Percentiles rank a stretch among this genome's conserved stretches.
phyloP scores from a whole-genome alignment of 2,888 invertebrate species.

The Eristalis pertinax region DNA sequence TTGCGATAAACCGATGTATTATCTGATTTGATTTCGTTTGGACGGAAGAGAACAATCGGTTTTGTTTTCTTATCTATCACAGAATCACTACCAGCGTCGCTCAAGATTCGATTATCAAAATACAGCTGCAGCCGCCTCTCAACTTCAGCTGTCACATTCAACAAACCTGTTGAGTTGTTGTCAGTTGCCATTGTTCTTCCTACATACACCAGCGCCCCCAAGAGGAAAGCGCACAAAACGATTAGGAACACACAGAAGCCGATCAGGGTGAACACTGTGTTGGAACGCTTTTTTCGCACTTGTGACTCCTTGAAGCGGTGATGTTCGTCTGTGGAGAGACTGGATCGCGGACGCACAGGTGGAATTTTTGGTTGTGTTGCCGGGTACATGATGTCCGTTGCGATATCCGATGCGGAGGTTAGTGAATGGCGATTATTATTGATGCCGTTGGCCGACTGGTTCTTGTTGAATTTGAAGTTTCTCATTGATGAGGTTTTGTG shows the following conservation, averaged over 20 bases:
- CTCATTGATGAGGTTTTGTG: slow-evolving; percentile 25
- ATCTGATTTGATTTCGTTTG: slow-evolving; percentile 14
- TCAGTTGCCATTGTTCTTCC: slow-evolving; percentile 74
- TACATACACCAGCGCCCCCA: slow-evolving; percentile 79
- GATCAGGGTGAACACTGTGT: slow-evolving; percentile 78
- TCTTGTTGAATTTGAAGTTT: slow-evolving; percentile 65
- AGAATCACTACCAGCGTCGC: slow-evolving; percentile 27
- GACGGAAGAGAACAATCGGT: slow-evolving; percentile 74
- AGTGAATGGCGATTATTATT: slow-evolving; percentile 59
- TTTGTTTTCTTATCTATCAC: slow-evolving; percentile 70
- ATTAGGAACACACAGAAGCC: slow-evolving; percentile 80
- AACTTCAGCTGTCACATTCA: slow-evolving; percentile 51
- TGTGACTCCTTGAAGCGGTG: slow-evolving; percentile 77
- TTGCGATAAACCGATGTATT: slow-evolving; percentile 3
- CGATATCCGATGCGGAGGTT: slow-evolving; percentile 56
- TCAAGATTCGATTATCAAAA: slow-evolving; percentile 48
- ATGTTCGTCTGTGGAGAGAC: slow-evolving; percentile 80
- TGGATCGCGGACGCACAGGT: slow-evolving; percentile 79
- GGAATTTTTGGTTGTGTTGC: slow-evolving; percentile 75
- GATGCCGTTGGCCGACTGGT: slow-evolving; percentile 47
- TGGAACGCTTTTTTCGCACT: slow-evolving; percentile 74
- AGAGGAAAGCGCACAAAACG: slow-evolving; percentile 78
- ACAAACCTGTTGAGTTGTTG: slow-evolving; percentile 41
- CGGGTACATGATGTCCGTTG: slow-evolving; percentile 77
- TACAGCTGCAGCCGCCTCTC: slow-evolving; percentile 11